These are phyloP conservation scores for Tragopan temminckii DNA, from an alignment of 2,797 vertebrate species.

Conservation along the genomic window DNA sequence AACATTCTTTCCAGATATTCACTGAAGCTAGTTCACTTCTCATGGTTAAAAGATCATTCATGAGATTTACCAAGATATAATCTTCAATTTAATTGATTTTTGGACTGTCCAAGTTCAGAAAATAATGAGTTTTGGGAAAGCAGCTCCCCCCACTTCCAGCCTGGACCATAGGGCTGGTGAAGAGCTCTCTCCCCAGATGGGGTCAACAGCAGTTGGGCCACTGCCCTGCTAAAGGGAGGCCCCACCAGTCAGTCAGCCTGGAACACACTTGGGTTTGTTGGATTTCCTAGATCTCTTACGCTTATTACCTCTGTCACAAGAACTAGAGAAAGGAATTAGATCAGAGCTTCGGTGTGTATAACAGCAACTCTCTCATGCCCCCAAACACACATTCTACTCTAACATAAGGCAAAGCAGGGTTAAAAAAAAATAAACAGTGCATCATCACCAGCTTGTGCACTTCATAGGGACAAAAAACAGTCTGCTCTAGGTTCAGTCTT, in stretches of 20 bases:
- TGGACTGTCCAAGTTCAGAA: neutral
- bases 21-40: neutral
- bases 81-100: neutral
- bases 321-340: neutral
- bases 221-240: neutral
- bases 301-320: neutral
- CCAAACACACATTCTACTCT: accelerated
- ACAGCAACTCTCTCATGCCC: neutral
- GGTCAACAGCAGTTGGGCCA: neutral
- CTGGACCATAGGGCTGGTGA: accelerated
- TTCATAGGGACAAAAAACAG: neutral
- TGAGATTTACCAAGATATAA: neutral
- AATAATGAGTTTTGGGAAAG: neutral
- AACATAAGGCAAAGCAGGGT: neutral
- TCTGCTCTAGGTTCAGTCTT: neutral
- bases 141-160: neutral
- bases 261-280: neutral
- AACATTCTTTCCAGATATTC: neutral
- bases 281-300: neutral
- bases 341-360: neutral
- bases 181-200: neutral
- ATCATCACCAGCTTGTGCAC: neutral
- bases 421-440: neutral
- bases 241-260: neutral
- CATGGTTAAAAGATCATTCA: neutral